Percentiles rank a stretch among this genome's conserved stretches.
Conservation (phyloP, 2,888 invertebrate genomes). For the Drosophila stalkeri region DNA sequence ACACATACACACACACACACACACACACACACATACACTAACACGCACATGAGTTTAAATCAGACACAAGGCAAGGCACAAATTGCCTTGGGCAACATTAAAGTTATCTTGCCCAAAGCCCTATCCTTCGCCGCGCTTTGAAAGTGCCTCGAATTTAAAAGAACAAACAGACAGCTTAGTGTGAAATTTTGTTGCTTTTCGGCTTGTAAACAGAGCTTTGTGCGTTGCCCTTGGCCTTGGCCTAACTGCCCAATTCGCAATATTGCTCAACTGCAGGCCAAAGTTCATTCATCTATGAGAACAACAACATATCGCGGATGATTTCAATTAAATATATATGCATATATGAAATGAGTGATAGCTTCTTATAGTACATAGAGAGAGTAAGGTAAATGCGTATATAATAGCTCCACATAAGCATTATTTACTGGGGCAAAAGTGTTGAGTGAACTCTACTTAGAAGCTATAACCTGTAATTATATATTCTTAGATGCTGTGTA, state of each 20-base stretch:
- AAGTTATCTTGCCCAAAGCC: slow-evolving; percentile 25
- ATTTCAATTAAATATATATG: too few species aligned
- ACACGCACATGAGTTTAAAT: not conserved
- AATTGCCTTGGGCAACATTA: slow-evolving; percentile 29
- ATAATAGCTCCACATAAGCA: too few species aligned
- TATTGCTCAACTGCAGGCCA: slow-evolving; percentile 14
- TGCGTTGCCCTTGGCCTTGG: slow-evolving; percentile 27
- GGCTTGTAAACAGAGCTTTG: slow-evolving; percentile 1
- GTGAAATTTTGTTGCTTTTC: slow-evolving; percentile 10
- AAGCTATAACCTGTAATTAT: too few species aligned
- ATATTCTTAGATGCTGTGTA: too few species aligned
- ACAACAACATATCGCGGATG: not conserved
- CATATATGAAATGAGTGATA: not conserved
- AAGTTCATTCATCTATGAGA: slow-evolving; percentile 31
- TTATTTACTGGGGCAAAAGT: too few species aligned
- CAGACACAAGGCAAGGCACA: slow-evolving; percentile 20
- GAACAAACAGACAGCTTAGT: slow-evolving; percentile 24
- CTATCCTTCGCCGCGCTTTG: not conserved
- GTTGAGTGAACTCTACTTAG: too few species aligned
- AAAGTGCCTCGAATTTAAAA: slow-evolving; percentile 7
- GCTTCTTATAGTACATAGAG: not conserved
- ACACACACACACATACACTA: not conserved
- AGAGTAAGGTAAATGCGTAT: not conserved
- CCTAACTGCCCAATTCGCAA: slow-evolving; percentile 26
- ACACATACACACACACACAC: not conserved